Percentiles rank a stretch among this genome's conserved stretches.
These are phyloP conservation scores for Drosophila suboccidentalis DNA, from an alignment of 2,888 invertebrate genomes.

Conservation along the genomic window DNA sequence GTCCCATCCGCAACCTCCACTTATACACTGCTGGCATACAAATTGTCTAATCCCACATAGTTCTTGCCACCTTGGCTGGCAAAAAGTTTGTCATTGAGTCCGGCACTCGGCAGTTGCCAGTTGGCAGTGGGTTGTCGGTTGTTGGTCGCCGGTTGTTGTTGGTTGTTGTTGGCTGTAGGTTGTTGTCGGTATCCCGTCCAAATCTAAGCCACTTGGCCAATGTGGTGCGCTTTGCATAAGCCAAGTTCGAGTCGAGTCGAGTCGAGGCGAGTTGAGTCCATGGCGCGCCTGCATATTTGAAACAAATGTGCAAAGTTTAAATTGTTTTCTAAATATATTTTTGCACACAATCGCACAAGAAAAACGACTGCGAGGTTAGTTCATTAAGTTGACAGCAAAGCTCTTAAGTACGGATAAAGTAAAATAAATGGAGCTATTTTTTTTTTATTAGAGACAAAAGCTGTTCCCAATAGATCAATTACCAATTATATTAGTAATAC, in stretches of 20 bases:
- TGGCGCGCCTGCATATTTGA: slow-evolving; percentile 66
- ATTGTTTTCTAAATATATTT: slow-evolving; percentile 80
- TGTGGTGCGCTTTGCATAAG: slow-evolving; percentile 61
- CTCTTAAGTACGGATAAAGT: background rate
- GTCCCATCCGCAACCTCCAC: slow-evolving; percentile 41
- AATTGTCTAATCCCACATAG: slow-evolving; percentile 80
- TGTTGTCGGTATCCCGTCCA: slow-evolving; percentile 16
- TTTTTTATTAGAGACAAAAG: too few relatives aligned
- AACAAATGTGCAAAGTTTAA: slow-evolving; percentile 83
- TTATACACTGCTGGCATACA: slow-evolving; percentile 60
- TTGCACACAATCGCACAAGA: slow-evolving; percentile 35
- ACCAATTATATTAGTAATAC: too few relatives aligned
- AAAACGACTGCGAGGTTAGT: slow-evolving; percentile 28
- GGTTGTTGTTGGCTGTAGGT: slow-evolving; percentile 4
- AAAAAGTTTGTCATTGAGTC: slow-evolving; percentile 53
- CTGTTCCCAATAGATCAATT: too few relatives aligned
- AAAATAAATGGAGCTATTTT: background rate
- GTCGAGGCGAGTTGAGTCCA: slow-evolving; percentile 20
- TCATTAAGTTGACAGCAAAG: slow-evolving; percentile 6
- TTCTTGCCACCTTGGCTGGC: slow-evolving; percentile 75
- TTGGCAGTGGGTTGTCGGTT: slow-evolving; percentile 3
- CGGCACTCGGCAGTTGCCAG: slow-evolving; percentile 14
- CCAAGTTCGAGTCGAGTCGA: slow-evolving; percentile 26
- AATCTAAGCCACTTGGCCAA: slow-evolving; percentile 75
- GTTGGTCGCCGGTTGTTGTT: background rate